Percentiles rank a stretch among this genome's conserved stretches.
Evolutionary conservation across 2,113 vertebrate genomes (phyloP).

Genomic region (Trinectes maculatus): DNA sequence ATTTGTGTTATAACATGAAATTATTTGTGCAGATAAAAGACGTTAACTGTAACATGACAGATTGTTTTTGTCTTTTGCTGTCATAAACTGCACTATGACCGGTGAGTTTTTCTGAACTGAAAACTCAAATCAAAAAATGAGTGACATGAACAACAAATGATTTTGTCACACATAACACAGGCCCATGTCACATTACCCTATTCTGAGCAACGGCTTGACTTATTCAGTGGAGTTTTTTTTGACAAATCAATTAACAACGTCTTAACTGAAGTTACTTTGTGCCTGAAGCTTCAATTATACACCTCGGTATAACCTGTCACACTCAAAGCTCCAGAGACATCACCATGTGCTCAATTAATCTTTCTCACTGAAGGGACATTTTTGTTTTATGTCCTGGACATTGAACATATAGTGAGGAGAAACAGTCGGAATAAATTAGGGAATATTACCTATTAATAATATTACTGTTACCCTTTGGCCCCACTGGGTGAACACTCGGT

Average conservation of each 20-base stretch:
- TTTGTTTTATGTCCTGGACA: background rate
- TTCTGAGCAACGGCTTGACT: conserved; percentile 5
- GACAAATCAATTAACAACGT: conserved; percentile 58
- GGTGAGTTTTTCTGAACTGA: background rate
- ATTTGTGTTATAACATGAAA: background rate
- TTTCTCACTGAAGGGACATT: background rate
- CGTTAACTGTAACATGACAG: background rate
- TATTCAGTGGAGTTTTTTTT: conserved; percentile 18
- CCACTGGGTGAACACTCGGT: no score
- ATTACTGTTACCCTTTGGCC: background rate
- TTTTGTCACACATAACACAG: background rate
- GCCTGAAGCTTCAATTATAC: conserved; percentile 57
- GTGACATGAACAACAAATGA: background rate
- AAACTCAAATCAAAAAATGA: background rate
- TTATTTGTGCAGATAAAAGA: background rate
- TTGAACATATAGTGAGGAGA: background rate
- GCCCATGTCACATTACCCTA: background rate
- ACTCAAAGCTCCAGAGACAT: conserved; percentile 37
- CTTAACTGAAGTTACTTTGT: conserved; percentile 28
- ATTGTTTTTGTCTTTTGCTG: background rate
- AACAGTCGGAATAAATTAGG: background rate
- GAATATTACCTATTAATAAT: background rate
- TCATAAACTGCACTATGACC: background rate
- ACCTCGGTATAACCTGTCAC: conserved; percentile 44
- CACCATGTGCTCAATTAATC: conserved; percentile 31